Percentiles rank a stretch among this genome's conserved stretches.
These are phyloP conservation scores for Luehdorfia chinensis DNA, from an alignment of 1,140 invertebrate species.

Conservation along the genomic window DNA sequence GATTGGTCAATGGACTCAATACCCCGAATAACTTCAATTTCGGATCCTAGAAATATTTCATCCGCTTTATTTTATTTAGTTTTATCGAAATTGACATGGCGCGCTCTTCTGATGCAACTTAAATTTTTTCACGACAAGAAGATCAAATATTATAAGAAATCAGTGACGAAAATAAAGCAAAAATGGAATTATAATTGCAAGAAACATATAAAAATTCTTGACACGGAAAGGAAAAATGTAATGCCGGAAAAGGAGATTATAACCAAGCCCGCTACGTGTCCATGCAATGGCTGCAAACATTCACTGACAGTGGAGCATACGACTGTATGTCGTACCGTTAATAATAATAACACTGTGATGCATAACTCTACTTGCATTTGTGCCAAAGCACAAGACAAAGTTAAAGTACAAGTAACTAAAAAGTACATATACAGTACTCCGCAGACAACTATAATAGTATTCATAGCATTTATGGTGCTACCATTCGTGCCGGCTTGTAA, in stretches of 20 bases:
- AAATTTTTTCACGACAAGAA: slow-evolving; percentile 57
- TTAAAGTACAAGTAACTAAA: slow-evolving; percentile 39
- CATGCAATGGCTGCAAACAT: slow-evolving; percentile 76
- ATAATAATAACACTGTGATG: slow-evolving; percentile 78
- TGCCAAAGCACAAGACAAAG: slow-evolving; percentile 42
- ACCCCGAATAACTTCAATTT: slow-evolving; percentile 84
- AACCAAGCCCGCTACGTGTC: slow-evolving; percentile 60
- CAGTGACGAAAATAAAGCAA: slow-evolving; percentile 54
- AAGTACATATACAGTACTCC: slow-evolving; percentile 56
- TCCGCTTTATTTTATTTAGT: slow-evolving; percentile 84
- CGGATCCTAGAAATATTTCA: slow-evolving; percentile 86
- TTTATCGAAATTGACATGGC: slow-evolving; percentile 74
- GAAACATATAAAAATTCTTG: slow-evolving; percentile 52
- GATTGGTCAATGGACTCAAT: slow-evolving; percentile 98
- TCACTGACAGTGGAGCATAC: slow-evolving; percentile 77
- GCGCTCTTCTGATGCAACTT: slow-evolving; percentile 49
- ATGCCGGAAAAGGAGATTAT: slow-evolving; percentile 57
- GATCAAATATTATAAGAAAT: slow-evolving; percentile 58
- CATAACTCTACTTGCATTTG: slow-evolving; percentile 67
- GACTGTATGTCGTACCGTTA: slow-evolving; percentile 73
- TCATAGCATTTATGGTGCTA: slow-evolving; percentile 88
- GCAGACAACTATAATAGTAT: slow-evolving; percentile 78
- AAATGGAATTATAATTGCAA: slow-evolving; percentile 65
- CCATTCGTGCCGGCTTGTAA: slow-evolving; percentile 97
- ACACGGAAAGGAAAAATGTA: slow-evolving; percentile 59